A percentile compares a stretch with the other conserved stretches of the same genome.
Evolutionary conservation across 2,113 vertebrate genomes (phyloP).

Genomic region (Oncorhynchus gorbuscha): DNA sequence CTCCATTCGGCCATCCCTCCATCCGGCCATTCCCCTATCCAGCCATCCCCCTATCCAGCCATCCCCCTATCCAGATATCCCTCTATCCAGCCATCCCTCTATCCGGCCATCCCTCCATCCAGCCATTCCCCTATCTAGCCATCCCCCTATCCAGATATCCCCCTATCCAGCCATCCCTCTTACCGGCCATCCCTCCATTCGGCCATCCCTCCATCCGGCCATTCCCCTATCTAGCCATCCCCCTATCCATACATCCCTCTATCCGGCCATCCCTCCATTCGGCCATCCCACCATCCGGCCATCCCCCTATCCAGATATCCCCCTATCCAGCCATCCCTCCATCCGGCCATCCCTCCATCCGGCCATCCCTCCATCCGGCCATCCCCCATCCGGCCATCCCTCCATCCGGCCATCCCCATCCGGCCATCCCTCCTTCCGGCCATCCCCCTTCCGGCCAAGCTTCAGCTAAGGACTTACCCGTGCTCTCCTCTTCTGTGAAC

Average conservation of each 20-base stretch:
- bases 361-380: background rate
- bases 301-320: background rate
- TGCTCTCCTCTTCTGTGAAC: constrained; percentile 25
- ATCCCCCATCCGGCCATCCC: background rate
- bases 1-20: background rate
- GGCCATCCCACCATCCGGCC: too few relatives aligned
- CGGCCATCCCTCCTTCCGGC: background rate
- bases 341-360: too few relatives aligned
- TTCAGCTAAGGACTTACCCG: constrained; percentile 17
- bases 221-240: too few relatives aligned
- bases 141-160: too few relatives aligned
- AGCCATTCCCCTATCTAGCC: too few relatives aligned
- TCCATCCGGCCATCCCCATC: background rate
- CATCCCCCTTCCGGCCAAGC: constrained; percentile 10
- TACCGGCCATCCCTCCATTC: too few relatives aligned
- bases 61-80: too few relatives aligned
- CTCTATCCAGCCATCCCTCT: too few relatives aligned
- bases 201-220: too few relatives aligned
- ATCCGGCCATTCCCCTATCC: background rate
- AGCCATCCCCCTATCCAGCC: background rate
- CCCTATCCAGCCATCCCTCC: background rate
- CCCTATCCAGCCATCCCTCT: too few relatives aligned
- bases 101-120: too few relatives aligned
- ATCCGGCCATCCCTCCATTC: too few relatives aligned
- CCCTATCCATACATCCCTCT: rapidly evolving